These are phyloP conservation scores for Tuta absoluta DNA, from an alignment of 2,888 invertebrate species.

Conservation along the genomic window DNA sequence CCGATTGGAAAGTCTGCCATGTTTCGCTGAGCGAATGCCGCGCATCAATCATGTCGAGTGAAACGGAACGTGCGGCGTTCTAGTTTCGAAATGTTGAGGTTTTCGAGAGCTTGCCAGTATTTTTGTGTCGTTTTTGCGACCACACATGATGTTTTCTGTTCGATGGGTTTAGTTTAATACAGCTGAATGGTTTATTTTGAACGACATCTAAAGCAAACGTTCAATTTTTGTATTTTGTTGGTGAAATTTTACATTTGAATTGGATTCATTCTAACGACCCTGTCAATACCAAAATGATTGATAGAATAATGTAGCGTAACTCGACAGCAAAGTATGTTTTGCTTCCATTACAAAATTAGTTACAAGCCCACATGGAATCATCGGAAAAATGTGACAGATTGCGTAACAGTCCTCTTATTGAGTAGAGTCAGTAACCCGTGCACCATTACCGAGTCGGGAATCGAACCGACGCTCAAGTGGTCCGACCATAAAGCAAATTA, in stretches of 20 bases:
- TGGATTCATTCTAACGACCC: not conserved
- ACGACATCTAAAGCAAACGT: not conserved
- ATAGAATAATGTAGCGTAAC: conserved; percentile 9
- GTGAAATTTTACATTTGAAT: not conserved
- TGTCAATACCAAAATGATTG: conserved; percentile 6
- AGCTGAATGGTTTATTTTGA: not conserved
- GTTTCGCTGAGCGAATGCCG: conserved; percentile 60
- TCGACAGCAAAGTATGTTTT: conserved; percentile 31
- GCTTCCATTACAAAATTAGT: conserved; percentile 51
- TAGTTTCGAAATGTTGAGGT: conserved; percentile 27
- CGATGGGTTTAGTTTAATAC: conserved; percentile 2
- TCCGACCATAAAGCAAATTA: conserved; percentile 80
- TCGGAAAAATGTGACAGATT: conserved; percentile 77
- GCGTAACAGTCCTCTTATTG: conserved; percentile 71
- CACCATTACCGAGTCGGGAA: conserved; percentile 65
- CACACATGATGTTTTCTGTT: conserved; percentile 14
- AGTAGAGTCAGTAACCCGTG: conserved; percentile 66
- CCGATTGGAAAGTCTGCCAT: conserved; percentile 71
- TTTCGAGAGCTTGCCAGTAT: conserved; percentile 12
- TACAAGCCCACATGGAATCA: conserved; percentile 43
- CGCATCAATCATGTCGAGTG: conserved; percentile 69
- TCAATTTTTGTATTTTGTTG: not conserved
- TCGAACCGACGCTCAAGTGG: conserved; percentile 73
- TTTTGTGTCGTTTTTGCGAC: conserved; percentile 3
- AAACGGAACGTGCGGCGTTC: conserved; percentile 40